Conservation (phyloP, 92 coral and sea anemone genomes). For the Umimayanthus kanabou region DNA sequence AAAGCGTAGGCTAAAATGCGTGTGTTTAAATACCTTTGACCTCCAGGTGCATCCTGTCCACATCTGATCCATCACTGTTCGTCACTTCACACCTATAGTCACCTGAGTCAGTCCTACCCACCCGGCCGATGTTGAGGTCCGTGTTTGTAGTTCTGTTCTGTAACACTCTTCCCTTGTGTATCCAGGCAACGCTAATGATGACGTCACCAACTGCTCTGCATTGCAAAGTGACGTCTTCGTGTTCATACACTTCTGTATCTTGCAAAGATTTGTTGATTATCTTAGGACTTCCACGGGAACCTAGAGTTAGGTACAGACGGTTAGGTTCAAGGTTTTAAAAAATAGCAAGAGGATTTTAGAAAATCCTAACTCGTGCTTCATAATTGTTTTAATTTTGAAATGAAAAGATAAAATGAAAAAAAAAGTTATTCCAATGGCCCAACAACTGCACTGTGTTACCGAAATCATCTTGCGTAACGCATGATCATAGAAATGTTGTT, state of each 20-base stretch:
- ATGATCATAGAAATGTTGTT: too few relatives aligned
- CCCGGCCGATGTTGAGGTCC: not conserved
- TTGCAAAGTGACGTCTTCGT: constrained; percentile 39
- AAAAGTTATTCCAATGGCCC: too few relatives aligned
- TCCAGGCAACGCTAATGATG: constrained; percentile 43
- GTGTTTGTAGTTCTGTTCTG: constrained; percentile 24
- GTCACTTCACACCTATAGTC: constrained; percentile 40
- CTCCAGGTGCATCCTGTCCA: constrained; percentile 36
- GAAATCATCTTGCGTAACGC: too few relatives aligned
- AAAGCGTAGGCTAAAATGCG: not conserved
- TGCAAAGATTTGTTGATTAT: not conserved
- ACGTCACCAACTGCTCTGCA: constrained; percentile 46
- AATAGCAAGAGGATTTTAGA: too few relatives aligned
- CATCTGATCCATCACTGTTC: constrained; percentile 30
- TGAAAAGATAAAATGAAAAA: too few relatives aligned
- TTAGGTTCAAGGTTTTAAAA: not conserved
- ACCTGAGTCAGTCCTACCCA: constrained; percentile 21
- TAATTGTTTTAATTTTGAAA: too few relatives aligned
- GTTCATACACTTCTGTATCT: not conserved
- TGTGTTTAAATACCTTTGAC: constrained; percentile 48
- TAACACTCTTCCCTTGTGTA: constrained; percentile 25
- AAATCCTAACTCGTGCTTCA: too few relatives aligned
- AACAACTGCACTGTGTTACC: too few relatives aligned
- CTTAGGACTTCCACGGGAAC: constrained; percentile 22
- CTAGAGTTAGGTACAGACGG: not conserved